Evolutionary conservation across 2,888 invertebrate species (phyloP).

Genomic region (Leuctra nigra): DNA sequence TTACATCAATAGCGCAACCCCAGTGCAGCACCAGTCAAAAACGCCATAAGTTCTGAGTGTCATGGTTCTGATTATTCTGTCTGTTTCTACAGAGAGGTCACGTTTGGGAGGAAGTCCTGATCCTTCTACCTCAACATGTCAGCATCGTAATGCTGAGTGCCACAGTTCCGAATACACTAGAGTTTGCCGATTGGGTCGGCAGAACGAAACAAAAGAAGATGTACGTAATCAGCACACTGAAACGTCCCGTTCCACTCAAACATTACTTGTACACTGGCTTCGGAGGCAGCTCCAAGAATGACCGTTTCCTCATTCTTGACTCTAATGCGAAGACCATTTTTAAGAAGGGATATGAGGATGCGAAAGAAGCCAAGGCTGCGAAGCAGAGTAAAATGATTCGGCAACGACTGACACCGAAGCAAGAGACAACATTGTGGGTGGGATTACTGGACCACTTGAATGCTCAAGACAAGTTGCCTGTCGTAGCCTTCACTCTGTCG

Average conservation of each 20-base stretch:
- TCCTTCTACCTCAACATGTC: constrained; percentile 89
- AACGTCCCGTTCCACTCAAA: constrained; percentile 91
- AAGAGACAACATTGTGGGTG: constrained; percentile 77
- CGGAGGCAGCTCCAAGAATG: constrained; percentile 57
- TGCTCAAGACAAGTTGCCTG: constrained; percentile 78
- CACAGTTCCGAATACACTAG: constrained; percentile 94
- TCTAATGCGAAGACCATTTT: constrained; percentile 41
- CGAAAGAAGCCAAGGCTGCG: constrained; percentile 26
- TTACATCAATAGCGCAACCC: no score
- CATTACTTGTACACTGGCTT: constrained; percentile 86
- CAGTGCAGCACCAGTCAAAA: no score
- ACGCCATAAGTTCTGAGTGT: no score
- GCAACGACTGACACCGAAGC: constrained; percentile 41
- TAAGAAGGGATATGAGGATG: constrained; percentile 4
- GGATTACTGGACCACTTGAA: constrained; percentile 77
- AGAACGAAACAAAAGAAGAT: constrained; percentile 76
- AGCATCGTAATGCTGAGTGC: constrained; percentile 96
- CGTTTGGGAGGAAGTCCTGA: constrained; percentile 99
- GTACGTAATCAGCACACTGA: constrained; percentile 84
- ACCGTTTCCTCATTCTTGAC: constrained; percentile 71
- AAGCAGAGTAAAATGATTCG: constrained; percentile 16
- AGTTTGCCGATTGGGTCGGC: constrained; percentile 94
- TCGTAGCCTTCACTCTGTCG: constrained; percentile 91
- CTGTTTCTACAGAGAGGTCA: constrained; percentile 81
- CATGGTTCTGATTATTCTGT: no score